Evolutionary conservation across 2,888 invertebrate species (phyloP).

Genomic region (Torymus texanus): DNA sequence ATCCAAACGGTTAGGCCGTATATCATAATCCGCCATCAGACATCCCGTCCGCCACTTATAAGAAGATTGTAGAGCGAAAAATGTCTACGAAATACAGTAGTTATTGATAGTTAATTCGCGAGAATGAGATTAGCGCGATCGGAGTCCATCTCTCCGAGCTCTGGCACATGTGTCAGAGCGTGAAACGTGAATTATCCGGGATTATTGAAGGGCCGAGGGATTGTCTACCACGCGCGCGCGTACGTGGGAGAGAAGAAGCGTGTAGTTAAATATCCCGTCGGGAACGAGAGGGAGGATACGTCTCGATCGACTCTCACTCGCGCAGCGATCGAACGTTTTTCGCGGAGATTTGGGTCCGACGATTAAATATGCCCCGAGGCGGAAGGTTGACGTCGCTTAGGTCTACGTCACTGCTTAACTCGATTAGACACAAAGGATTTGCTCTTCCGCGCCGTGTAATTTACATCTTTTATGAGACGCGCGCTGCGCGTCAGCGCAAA

Average conservation of each 20-base stretch:
- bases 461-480: slow-evolving; percentile 44
- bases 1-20: too few species aligned
- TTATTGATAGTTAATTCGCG: slow-evolving; percentile 29
- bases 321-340: slow-evolving; percentile 13
- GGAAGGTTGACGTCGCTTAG: slow-evolving; percentile 42
- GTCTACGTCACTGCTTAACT: slow-evolving; percentile 49
- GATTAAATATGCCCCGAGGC: slow-evolving; percentile 43
- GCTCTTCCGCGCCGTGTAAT: slow-evolving; percentile 39
- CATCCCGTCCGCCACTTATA: not conserved
- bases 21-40: not conserved
- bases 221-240: slow-evolving; percentile 26
- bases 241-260: not conserved
- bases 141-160: slow-evolving; percentile 16
- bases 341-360: slow-evolving; percentile 24
- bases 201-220: slow-evolving; percentile 38
- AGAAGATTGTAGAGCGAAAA: not conserved
- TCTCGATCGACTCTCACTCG: slow-evolving; percentile 37
- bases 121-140: slow-evolving; percentile 36
- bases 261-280: slow-evolving; percentile 15
- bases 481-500: not conserved
- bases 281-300: not conserved
- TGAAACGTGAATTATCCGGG: slow-evolving; percentile 53
- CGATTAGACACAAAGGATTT: slow-evolving; percentile 49
- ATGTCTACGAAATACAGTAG: slow-evolving; percentile 46
- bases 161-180: slow-evolving; percentile 32